Conservation (phyloP, 1,140 invertebrate species). For the Drosophila jambulina region DNA sequence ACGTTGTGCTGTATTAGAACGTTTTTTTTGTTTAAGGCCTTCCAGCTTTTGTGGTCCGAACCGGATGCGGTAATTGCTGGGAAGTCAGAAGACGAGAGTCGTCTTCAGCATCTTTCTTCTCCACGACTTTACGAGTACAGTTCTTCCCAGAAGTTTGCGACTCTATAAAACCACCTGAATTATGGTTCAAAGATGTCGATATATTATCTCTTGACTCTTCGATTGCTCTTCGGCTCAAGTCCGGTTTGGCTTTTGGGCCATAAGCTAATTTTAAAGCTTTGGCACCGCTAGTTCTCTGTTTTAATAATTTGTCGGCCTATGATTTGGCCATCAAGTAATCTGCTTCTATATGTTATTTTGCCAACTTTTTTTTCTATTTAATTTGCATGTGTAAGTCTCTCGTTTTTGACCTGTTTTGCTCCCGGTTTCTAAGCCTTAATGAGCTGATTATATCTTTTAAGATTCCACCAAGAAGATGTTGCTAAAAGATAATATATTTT, state of each 20-base stretch:
- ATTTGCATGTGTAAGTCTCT: background rate
- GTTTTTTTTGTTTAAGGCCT: constrained; percentile 17
- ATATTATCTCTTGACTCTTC: background rate
- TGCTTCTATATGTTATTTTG: background rate
- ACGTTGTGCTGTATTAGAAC: constrained; percentile 38
- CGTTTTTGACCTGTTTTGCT: background rate
- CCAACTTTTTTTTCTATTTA: no score
- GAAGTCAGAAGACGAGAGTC: constrained; percentile 8
- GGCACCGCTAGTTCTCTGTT: constrained; percentile 6
- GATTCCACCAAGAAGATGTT: background rate
- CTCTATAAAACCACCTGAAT: constrained; percentile 15
- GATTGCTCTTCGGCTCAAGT: background rate
- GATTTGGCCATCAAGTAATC: constrained; percentile 4
- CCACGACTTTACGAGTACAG: constrained; percentile 13
- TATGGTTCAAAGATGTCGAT: constrained; percentile 9
- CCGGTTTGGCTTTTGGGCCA: constrained; percentile 8
- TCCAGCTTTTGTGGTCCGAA: constrained; percentile 61
- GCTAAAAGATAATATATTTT: background rate
- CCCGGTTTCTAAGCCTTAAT: background rate
- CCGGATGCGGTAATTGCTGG: constrained; percentile 75
- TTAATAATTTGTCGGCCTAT: constrained; percentile 11
- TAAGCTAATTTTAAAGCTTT: constrained; percentile 9
- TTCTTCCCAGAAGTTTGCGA: constrained; percentile 8
- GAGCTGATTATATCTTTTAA: constrained; percentile 7
- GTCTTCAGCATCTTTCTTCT: constrained; percentile 1